Evolutionary conservation across 2,888 invertebrate species (phyloP), one percentile per base, ranked within the genome.

Genomic region (Cryptocephalus moraei): DNA sequence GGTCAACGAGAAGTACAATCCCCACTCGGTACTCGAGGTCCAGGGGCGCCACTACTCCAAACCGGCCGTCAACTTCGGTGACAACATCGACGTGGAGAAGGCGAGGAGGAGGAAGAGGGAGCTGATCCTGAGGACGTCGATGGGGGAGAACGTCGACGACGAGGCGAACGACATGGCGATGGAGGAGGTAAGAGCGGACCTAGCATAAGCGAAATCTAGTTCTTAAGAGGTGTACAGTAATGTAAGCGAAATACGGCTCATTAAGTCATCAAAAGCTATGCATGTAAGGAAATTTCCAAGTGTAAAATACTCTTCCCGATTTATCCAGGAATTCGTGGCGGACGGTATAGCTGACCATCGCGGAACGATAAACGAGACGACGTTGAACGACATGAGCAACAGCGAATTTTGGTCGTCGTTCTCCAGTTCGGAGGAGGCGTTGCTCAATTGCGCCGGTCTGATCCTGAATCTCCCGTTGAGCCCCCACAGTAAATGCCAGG

Each of bases 401-500:
- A 85, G 85, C 0, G 86, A 86, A 65, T 85, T 82, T 69, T 86
- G 84, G 82, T 86, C 86, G 0, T 86, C 86, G 0, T 86, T 86
- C 71, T 86, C 86, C 12, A 84, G 84, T 64, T 85, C 85, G 40
- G 87, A 87, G 62, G 87, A 87, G 62, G 82, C 84, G 0, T 69
- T 87, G 4, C 64, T 85, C 10, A 81, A 84, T 58, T 86, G 87
- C 56, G 81, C 80, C 32, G 87, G 86, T 0, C 70, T 86, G 36
- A 80, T 87, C 48, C 70, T 86, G 8, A 85, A 84, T 65, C 69
- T 86, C 33, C 86, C 86, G 0, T 66, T 86, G 4, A 81, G 80
- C 0, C 84, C 85, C 0, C 79, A 82, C 57, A 64, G 70, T 3
- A 66, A 71, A 2, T 86, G 86, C 57, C 60, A 62, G 1, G 62